phyloP scores from a whole-genome alignment of 2,888 invertebrate species.

The Eurytoma californica region DNA sequence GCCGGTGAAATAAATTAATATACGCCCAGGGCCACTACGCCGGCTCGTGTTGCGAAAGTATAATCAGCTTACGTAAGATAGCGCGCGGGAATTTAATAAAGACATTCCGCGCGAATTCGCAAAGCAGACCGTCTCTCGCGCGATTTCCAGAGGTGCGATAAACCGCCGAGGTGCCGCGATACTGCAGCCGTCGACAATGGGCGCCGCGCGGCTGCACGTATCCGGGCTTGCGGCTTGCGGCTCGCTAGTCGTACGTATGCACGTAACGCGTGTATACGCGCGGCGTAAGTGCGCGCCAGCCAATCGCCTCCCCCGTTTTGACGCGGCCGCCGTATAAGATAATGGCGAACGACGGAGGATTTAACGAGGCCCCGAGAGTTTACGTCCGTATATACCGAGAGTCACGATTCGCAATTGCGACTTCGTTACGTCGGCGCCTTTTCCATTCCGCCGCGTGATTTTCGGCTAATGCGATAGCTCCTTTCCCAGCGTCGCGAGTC shows the following conservation, averaged over 20 bases:
- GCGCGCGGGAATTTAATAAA: constrained; percentile 42
- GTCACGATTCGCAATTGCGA: constrained; percentile 32
- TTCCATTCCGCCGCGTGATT: background rate
- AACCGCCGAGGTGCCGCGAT: background rate
- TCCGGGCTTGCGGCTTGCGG: constrained; percentile 31
- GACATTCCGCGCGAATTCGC: constrained; percentile 36
- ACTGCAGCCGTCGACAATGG: too few species aligned
- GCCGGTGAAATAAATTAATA: constrained; percentile 30
- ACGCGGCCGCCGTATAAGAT: constrained; percentile 19
- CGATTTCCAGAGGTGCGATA: background rate
- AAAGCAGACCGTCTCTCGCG: constrained; percentile 3
- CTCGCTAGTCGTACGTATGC: background rate
- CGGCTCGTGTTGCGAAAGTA: constrained; percentile 35
- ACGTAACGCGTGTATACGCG: too few species aligned
- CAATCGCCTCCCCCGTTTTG: constrained; percentile 20
- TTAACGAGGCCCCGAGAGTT: constrained; percentile 18
- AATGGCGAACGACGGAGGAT: constrained; percentile 28
- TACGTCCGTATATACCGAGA: background rate
- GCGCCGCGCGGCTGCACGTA: background rate
- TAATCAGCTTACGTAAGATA: constrained; percentile 46
- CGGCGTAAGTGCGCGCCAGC: constrained; percentile 24
- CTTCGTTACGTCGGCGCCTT: constrained; percentile 29
- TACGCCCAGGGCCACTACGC: background rate
- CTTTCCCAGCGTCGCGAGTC: background rate
- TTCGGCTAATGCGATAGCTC: background rate